Evolutionary conservation across 2,113 vertebrate species (phyloP).

Genomic region (Cynocephalus volans): DNA sequence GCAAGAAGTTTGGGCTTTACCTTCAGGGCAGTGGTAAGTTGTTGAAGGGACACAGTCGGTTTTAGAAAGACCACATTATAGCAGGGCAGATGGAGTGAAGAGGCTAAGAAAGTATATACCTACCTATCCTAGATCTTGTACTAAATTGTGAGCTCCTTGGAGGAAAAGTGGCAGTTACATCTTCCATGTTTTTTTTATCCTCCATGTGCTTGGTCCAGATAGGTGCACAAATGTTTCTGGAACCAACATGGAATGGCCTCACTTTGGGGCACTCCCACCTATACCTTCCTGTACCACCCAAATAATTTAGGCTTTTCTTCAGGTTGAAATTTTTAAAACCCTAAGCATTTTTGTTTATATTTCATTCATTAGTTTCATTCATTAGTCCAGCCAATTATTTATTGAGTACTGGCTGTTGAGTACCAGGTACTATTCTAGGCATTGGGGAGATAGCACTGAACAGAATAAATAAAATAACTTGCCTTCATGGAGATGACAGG

Average conservation of each 20-base stretch:
- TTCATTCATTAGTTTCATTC: neutral
- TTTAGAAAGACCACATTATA: neutral
- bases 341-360: neutral
- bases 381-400: neutral
- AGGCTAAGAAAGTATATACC: neutral
- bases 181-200: neutral
- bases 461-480: neutral
- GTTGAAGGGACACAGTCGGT: neutral
- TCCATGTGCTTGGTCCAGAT: neutral
- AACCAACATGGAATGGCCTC: neutral
- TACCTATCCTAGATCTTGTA: neutral
- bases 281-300: neutral
- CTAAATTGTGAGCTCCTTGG: neutral
- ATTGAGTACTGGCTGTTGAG: neutral
- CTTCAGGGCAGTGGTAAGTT: neutral
- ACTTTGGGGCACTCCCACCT: neutral
- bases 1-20: neutral
- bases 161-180: neutral
- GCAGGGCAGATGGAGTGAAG: neutral
- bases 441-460: neutral
- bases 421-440: neutral
- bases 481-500: neutral
- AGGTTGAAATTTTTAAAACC: neutral
- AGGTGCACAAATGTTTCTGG: neutral
- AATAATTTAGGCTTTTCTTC: neutral